Evolutionary conservation across 2,113 vertebrate species (phyloP).

Genomic region (Promerops cafer): DNA sequence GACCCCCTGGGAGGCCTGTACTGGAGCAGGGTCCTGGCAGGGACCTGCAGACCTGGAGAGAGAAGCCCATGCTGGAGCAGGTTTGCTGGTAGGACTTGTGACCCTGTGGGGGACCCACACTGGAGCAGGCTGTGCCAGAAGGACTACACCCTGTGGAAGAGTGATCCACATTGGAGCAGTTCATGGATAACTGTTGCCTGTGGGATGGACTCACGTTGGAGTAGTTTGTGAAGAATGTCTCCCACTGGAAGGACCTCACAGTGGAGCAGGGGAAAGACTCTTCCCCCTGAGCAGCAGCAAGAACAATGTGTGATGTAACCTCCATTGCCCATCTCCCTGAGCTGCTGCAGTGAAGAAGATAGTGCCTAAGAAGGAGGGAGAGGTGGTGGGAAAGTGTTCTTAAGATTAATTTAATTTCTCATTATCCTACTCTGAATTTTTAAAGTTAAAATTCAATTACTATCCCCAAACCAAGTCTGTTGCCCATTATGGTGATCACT

Average conservation of each 20-base stretch:
- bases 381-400: background rate
- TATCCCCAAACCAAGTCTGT: background rate
- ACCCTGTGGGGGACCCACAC: background rate
- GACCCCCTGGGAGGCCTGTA: rapidly evolving
- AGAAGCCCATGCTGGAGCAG: rapidly evolving
- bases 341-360: background rate
- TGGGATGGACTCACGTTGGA: background rate
- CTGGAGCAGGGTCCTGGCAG: background rate
- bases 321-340: background rate
- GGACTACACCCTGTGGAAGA: background rate
- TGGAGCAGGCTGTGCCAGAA: background rate
- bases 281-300: background rate
- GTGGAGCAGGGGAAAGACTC: background rate
- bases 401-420: background rate
- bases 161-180: background rate
- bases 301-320: rapidly evolving
- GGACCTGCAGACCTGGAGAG: background rate
- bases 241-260: background rate
- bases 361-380: background rate
- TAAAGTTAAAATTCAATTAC: background rate
- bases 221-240: background rate
- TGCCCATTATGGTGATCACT: background rate
- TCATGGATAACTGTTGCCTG: background rate
- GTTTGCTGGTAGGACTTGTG: background rate
- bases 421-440: background rate